These are phyloP conservation scores for Okapia johnstoni DNA, from an alignment of 2,113 vertebrate genomes.

Conservation along the genomic window DNA sequence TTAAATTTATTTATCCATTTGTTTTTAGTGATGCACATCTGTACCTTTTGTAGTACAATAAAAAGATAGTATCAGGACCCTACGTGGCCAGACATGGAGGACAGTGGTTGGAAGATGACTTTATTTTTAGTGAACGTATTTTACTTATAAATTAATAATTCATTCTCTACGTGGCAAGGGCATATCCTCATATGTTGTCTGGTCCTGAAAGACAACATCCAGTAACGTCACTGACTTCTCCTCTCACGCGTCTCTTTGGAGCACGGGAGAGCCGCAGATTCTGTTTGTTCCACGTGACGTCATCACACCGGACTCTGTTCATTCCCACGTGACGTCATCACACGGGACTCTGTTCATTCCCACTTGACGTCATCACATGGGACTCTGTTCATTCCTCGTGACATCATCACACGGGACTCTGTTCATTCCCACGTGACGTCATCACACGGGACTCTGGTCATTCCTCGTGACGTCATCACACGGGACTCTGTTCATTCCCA, in stretches of 20 bases:
- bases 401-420: not conserved
- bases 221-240: not conserved
- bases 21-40: not conserved
- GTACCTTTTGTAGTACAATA: not conserved
- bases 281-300: not conserved
- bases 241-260: not conserved
- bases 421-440: not conserved
- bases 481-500: not conserved
- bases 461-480: not conserved
- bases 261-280: not conserved
- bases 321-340: not conserved
- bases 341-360: not conserved
- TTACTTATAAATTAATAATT: not conserved
- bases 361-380: not conserved
- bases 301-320: not conserved
- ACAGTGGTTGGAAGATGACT: not conserved
- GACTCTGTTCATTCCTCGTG: no score
- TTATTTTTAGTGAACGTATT: not conserved
- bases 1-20: not conserved
- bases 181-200: not conserved
- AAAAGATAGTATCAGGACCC: not conserved
- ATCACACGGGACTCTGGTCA: not conserved
- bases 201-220: not conserved
- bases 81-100: not conserved
- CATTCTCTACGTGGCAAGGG: not conserved